These are phyloP conservation scores for Solenopsis fugax DNA, from an alignment of 1,140 invertebrate species.

Conservation along the genomic window DNA sequence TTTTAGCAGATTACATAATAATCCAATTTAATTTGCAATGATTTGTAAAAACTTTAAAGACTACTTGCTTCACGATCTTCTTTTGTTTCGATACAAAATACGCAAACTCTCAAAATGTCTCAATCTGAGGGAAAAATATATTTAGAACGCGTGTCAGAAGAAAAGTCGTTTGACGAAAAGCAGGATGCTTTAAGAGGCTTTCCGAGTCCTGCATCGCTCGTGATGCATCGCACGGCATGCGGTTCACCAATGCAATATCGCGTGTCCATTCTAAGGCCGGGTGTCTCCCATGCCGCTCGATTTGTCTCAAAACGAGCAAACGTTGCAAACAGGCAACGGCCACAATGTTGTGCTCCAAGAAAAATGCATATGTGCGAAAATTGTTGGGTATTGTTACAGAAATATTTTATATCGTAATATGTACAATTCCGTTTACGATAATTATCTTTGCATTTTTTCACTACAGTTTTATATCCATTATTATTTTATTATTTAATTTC, in stretches of 20 bases:
- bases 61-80: neutral
- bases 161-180: conserved; percentile 42
- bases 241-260: conserved; percentile 40
- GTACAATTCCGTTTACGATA: neutral
- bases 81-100: neutral
- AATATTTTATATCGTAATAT: neutral
- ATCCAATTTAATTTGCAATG: neutral
- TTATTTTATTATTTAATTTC: neutral
- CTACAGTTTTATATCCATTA: neutral
- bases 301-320: conserved; percentile 52
- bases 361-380: conserved; percentile 26
- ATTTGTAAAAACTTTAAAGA: neutral
- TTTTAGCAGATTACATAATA: neutral
- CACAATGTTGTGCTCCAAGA: conserved; percentile 5
- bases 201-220: neutral
- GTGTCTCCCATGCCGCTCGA: conserved; percentile 38
- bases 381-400: conserved; percentile 11
- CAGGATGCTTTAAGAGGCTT: conserved; percentile 35
- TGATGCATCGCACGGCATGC: conserved; percentile 19
- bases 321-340: conserved; percentile 17
- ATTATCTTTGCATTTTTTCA: neutral
- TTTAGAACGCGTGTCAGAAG: conserved; percentile 22
- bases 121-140: conserved; percentile 36
- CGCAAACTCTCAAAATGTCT: neutral
- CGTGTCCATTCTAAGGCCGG: conserved; percentile 32